Evolutionary conservation across 2,888 invertebrate species (phyloP).

Genomic region (Aleiodes testaceus): DNA sequence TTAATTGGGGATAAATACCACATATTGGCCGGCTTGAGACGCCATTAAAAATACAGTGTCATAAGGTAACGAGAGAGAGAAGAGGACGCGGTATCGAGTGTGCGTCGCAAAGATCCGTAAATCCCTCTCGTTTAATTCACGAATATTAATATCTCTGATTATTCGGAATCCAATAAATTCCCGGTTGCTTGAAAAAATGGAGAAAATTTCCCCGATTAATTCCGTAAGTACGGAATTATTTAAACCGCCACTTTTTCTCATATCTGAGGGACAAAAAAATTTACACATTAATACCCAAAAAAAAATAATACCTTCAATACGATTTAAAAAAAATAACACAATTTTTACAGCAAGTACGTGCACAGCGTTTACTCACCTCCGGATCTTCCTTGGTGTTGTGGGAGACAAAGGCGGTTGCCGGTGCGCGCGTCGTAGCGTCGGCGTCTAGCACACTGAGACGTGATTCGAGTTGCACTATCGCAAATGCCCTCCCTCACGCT

Average conservation of each 20-base stretch:
- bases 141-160: slow-evolving; percentile 39
- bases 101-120: slow-evolving; percentile 40
- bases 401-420: slow-evolving; percentile 62
- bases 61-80: slow-evolving; percentile 27
- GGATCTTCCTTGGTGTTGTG: slow-evolving; percentile 46
- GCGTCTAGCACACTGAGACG: slow-evolving; percentile 43
- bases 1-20: slow-evolving; percentile 8
- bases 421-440: slow-evolving; percentile 59
- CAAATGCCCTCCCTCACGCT: slow-evolving; percentile 41
- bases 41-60: slow-evolving; percentile 41
- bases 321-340: not conserved
- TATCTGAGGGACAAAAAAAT: not conserved
- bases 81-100: slow-evolving; percentile 41
- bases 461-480: slow-evolving; percentile 43
- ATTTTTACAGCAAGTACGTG: not conserved
- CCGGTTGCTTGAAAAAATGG: not conserved
- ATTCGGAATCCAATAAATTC: not conserved
- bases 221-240: slow-evolving; percentile 3
- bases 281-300: not conserved
- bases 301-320: not conserved
- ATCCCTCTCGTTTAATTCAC: slow-evolving; percentile 1
- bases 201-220: slow-evolving; percentile 3
- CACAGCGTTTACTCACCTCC: slow-evolving; percentile 40
- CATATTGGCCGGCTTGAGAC: slow-evolving; percentile 37
- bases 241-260: not conserved